Conservation (phyloP, 2,113 vertebrate genomes). For the Panthera tigris region DNA sequence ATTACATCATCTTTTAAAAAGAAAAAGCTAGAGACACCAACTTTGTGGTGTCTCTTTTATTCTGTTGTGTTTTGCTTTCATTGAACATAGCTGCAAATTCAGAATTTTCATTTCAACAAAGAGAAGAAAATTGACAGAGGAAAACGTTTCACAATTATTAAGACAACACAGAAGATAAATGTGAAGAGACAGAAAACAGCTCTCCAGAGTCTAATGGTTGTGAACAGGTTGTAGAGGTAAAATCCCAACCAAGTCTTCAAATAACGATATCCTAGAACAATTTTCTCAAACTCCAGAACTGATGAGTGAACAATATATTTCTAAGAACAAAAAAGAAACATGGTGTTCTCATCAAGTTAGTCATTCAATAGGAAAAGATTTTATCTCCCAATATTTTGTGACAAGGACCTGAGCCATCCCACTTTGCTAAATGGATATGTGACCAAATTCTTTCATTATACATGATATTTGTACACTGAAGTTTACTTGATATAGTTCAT, state of each 20-base stretch:
- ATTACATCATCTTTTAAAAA: background rate
- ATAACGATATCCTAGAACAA: background rate
- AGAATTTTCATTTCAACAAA: conserved; percentile 1
- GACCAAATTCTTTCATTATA: background rate
- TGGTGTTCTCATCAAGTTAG: background rate
- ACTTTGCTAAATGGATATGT: background rate
- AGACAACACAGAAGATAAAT: background rate
- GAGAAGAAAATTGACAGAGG: background rate
- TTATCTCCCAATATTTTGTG: background rate
- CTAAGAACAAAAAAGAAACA: conserved; percentile 31
- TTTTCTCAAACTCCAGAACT: background rate
- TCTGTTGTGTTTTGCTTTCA: background rate
- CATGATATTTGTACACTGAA: background rate
- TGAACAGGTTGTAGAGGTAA: background rate
- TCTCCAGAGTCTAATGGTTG: background rate
- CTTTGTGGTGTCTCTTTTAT: background rate
- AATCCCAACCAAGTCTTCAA: background rate
- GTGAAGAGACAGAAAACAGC: background rate
- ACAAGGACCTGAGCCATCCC: background rate
- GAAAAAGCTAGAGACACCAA: background rate
- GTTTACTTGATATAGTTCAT: background rate
- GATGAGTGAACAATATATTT: background rate
- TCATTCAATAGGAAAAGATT: background rate
- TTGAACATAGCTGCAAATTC: background rate
- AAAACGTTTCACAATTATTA: background rate